phyloP scores from a whole-genome alignment of 2,113 vertebrate genomes.

The Sinocyclocheilus grahami region DNA sequence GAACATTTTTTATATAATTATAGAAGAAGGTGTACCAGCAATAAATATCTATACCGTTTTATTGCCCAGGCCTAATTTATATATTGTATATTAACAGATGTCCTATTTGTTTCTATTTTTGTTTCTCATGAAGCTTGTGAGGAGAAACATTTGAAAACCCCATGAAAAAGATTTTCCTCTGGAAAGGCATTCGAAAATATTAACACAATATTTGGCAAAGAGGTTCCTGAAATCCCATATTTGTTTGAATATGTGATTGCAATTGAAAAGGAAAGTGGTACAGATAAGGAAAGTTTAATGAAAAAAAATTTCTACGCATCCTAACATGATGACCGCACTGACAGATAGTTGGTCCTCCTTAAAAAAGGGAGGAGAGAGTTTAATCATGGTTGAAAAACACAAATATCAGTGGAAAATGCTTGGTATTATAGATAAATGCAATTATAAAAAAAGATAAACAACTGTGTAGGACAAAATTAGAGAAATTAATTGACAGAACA shows the following conservation, averaged over 20 bases:
- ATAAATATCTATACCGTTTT: no score
- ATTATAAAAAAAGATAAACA: no score
- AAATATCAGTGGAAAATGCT: no score
- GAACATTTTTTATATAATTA: no score
- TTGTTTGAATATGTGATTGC: neutral
- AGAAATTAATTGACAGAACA: no score
- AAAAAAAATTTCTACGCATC: neutral
- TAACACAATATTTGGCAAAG: neutral
- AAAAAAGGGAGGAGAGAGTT: neutral
- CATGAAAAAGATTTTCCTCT: neutral
- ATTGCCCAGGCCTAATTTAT: no score
- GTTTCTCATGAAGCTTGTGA: neutral
- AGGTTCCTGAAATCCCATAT: no score
- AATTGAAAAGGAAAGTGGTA: neutral
- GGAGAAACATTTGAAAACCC: neutral
- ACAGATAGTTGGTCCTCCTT: neutral
- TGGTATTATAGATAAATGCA: no score
- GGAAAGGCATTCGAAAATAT: neutral
- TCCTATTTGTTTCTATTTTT: neutral
- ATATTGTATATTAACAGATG: no score
- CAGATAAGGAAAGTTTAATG: neutral
- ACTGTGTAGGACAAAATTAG: no score
- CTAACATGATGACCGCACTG: neutral
- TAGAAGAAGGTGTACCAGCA: no score
- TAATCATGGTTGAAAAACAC: no score